A percentile compares a stretch with the other conserved stretches of the same genome.
Evolutionary conservation across 35 echinoderm and acorn worm genomes (phyloP).

Genomic region (Heliocidaris erythrogramma): DNA sequence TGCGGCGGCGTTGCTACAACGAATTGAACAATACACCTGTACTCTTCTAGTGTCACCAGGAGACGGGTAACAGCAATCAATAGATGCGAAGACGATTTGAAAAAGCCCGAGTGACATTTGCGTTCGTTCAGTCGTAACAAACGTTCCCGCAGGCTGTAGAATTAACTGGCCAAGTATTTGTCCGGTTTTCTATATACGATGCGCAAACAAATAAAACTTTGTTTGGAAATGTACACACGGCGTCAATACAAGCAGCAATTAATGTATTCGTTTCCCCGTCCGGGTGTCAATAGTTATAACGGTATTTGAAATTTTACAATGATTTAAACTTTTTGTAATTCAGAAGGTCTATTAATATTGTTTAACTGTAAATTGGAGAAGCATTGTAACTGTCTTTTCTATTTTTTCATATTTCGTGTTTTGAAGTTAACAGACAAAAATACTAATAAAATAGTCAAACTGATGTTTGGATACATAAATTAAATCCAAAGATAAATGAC

Average conservation of each 20-base stretch:
- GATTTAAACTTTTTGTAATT: no score
- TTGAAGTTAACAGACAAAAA: not conserved
- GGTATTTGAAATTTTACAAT: not conserved
- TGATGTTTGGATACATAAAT: no score
- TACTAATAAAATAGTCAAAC: no score
- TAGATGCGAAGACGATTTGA: not conserved
- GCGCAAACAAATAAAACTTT: not conserved
- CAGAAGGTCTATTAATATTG: no score
- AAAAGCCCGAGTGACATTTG: not conserved
- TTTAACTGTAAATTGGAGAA: no score
- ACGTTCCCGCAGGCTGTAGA: not conserved
- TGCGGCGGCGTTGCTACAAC: not conserved
- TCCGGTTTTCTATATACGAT: not conserved
- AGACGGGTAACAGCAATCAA: not conserved
- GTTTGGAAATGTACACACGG: not conserved
- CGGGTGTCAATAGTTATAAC: not conserved
- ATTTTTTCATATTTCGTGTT: not conserved
- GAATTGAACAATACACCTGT: not conserved
- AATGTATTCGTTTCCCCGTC: not conserved
- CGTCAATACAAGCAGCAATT: not conserved
- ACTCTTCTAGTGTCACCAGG: not conserved
- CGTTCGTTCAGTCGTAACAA: not conserved
- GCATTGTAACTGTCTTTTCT: no score
- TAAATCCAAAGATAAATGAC: no score
- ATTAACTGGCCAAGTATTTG: not conserved